Evolutionary conservation across 2,888 invertebrate species (phyloP).

Genomic region (Acanthosoma haemorrhoidale): DNA sequence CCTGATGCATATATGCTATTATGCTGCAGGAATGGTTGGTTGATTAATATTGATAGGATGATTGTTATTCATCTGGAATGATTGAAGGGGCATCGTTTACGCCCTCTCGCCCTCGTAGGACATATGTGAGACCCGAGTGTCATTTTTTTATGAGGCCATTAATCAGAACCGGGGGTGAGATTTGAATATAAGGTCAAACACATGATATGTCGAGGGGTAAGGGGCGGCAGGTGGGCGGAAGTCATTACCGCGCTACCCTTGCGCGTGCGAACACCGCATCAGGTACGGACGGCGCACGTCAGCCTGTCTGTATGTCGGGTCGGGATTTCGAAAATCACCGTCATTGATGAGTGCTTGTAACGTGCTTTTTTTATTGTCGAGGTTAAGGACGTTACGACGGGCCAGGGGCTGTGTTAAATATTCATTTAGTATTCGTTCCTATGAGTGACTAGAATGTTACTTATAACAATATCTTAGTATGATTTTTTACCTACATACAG

Average conservation of each 20-base stretch:
- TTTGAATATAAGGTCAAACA: conserved; percentile 20
- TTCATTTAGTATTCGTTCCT: too few relatives aligned
- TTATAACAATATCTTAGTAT: too few relatives aligned
- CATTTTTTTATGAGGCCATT: background rate
- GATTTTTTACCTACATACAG: too few relatives aligned
- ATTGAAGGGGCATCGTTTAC: background rate
- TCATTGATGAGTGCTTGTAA: background rate
- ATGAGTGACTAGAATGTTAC: too few relatives aligned
- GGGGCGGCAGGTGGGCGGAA: conserved; percentile 20
- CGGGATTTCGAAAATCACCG: conserved; percentile 7
- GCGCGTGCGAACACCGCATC: conserved; percentile 9
- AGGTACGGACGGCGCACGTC: conserved; percentile 3
- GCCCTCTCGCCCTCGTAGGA: background rate
- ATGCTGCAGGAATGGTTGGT: too few relatives aligned
- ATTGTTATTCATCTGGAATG: background rate
- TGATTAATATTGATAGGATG: background rate
- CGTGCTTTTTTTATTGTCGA: too few relatives aligned
- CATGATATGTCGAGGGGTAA: background rate
- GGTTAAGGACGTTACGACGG: too few relatives aligned
- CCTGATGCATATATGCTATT: too few relatives aligned
- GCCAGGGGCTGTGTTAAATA: too few relatives aligned
- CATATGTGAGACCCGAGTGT: conserved; percentile 3
- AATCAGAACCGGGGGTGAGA: conserved; percentile 14
- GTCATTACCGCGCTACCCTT: background rate
- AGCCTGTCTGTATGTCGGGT: background rate